A percentile compares a stretch with the other conserved stretches of the same genome.
phyloP scores from a whole-genome alignment of 2,888 invertebrate genomes.

The Gastracanthus pulcherrimus region DNA sequence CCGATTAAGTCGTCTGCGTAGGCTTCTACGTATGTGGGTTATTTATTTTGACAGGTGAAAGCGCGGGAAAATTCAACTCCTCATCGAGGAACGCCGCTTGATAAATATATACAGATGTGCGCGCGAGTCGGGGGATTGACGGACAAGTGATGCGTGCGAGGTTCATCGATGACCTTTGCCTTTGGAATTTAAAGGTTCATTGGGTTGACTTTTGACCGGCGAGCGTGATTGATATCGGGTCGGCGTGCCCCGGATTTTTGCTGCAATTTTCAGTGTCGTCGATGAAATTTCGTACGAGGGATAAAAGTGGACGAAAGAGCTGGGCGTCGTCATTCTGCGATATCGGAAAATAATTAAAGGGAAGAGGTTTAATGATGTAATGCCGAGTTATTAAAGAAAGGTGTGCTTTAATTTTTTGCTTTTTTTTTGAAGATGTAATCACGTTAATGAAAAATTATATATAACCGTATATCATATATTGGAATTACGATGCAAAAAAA shows the following conservation, averaged over 20 bases:
- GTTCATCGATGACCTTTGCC: neutral
- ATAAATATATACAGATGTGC: too few species aligned
- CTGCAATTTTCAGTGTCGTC: too few species aligned
- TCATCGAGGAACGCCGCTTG: neutral
- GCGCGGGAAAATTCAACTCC: slow-evolving; percentile 34
- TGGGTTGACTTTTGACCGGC: neutral
- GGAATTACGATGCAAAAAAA: too few species aligned
- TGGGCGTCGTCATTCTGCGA: neutral
- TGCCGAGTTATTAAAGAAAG: neutral
- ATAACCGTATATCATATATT: neutral
- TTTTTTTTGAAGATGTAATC: slow-evolving; percentile 14
- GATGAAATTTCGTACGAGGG: neutral
- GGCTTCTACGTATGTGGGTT: neutral
- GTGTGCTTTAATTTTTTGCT: neutral
- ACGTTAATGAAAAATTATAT: slow-evolving; percentile 1
- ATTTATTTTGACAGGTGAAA: slow-evolving; percentile 45
- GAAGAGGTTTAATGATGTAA: neutral
- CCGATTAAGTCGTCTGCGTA: slow-evolving; percentile 4
- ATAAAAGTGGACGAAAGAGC: neutral
- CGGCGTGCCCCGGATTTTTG: neutral
- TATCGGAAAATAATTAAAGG: slow-evolving; percentile 13
- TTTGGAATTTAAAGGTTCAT: neutral
- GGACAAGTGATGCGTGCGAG: neutral
- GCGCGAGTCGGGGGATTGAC: neutral
- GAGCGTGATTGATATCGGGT: neutral